These are phyloP conservation scores for Beaufortia kweichowensis DNA, from an alignment of 2,113 vertebrate species.

Conservation along the genomic window DNA sequence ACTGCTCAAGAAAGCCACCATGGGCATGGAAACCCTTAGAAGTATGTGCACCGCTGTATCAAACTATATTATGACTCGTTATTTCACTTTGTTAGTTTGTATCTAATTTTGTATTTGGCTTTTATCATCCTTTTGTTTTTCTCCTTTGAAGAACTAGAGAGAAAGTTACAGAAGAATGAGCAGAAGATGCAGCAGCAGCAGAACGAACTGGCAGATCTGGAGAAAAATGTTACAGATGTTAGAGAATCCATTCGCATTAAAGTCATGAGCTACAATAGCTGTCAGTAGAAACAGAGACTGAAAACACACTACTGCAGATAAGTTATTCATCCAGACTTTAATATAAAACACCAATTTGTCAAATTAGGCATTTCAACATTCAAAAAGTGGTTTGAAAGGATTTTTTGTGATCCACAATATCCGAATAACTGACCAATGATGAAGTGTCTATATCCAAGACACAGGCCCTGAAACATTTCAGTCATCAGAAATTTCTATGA, in stretches of 20 bases:
- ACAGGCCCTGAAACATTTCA: neutral
- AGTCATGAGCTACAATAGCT: constrained; percentile 73
- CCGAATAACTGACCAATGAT: neutral
- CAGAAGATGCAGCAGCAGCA: constrained; percentile 72
- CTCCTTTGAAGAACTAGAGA: constrained; percentile 74
- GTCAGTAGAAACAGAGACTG: constrained; percentile 51
- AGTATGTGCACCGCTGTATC: constrained; percentile 63
- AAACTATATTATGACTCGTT: too few species aligned
- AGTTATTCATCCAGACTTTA: neutral
- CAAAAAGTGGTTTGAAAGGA: too few species aligned
- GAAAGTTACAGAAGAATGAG: constrained; percentile 75
- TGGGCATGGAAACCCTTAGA: constrained; percentile 71
- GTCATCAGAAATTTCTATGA: neutral
- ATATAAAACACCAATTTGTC: too few species aligned
- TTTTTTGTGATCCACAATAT: too few species aligned
- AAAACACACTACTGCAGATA: too few species aligned
- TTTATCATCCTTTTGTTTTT: neutral
- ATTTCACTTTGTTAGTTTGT: neutral
- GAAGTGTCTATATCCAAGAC: neutral
- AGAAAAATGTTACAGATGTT: constrained; percentile 67
- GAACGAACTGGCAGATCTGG: constrained; percentile 67
- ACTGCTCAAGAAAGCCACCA: constrained; percentile 75
- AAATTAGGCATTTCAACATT: too few species aligned
- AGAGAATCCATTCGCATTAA: constrained; percentile 67
- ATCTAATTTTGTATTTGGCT: neutral